Evolutionary conservation across 2,888 invertebrate genomes (phyloP).

Genomic region (Ochlodes sylvanus): DNA sequence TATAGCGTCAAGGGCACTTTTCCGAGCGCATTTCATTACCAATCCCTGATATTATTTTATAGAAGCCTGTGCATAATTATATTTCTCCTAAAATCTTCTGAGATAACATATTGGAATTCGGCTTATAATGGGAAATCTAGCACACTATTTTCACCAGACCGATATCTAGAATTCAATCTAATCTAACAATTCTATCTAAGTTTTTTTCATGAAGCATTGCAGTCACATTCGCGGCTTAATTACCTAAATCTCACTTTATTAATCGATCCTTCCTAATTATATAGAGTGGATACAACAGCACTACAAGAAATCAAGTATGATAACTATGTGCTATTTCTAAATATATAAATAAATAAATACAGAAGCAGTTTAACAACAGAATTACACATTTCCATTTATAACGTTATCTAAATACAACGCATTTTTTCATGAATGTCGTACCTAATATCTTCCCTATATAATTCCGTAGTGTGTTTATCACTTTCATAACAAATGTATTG

Average conservation of each 20-base stretch:
- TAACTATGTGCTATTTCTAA: not conserved
- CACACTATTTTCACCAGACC: slow-evolving; percentile 12
- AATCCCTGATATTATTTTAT: not conserved
- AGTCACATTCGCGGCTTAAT: slow-evolving; percentile 28
- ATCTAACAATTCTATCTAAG: slow-evolving; percentile 24
- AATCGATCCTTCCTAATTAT: slow-evolving; percentile 7
- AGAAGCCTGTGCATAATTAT: not conserved
- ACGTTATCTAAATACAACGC: slow-evolving; percentile 7
- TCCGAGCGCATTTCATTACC: too few relatives aligned
- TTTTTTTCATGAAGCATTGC: slow-evolving; percentile 29
- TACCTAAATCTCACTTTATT: slow-evolving; percentile 32
- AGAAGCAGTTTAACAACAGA: too few relatives aligned
- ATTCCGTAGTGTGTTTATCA: not conserved
- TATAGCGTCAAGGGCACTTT: not conserved
- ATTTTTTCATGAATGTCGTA: not conserved
- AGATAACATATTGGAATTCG: slow-evolving; percentile 7
- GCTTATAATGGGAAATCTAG: not conserved
- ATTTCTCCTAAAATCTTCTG: not conserved
- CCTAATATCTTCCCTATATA: not conserved
- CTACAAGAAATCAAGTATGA: not conserved
- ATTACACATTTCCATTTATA: slow-evolving; percentile 21
- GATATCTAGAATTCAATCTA: slow-evolving; percentile 12
- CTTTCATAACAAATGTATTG: slow-evolving; percentile 1
- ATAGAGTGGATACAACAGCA: not conserved
- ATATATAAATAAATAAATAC: too few relatives aligned